phyloP scores from a whole-genome alignment of 2,888 invertebrate species.

The Lithophane leautieri region DNA sequence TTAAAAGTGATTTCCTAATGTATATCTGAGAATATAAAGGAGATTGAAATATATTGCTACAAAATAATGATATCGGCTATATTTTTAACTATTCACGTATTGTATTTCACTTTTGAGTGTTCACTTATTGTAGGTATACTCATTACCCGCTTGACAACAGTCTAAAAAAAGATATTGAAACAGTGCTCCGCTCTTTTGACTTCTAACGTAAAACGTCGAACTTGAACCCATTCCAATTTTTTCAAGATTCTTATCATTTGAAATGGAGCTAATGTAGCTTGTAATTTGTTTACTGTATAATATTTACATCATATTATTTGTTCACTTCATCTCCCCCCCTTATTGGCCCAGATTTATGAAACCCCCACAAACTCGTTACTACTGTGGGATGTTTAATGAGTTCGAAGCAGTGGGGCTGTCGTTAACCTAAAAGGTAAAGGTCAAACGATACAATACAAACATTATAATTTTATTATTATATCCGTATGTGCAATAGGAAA shows the following conservation, averaged over 20 bases:
- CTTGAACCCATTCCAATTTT: conserved; percentile 41
- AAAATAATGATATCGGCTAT: not conserved
- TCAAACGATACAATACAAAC: conserved; percentile 9
- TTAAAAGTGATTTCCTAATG: not conserved
- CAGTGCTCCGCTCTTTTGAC: conserved; percentile 7
- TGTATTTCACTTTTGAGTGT: not conserved
- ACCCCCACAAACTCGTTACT: conserved; percentile 34
- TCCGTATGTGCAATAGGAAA: not conserved
- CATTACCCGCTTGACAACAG: not conserved
- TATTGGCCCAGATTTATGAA: conserved; percentile 42
- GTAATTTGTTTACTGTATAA: conserved; percentile 35
- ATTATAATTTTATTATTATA: conserved; percentile 14
- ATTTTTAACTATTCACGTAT: not conserved
- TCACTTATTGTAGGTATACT: not conserved
- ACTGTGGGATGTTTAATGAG: conserved; percentile 48
- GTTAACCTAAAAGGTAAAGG: conserved; percentile 36
- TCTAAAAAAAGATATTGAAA: conserved; percentile 9
- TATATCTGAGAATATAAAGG: not conserved
- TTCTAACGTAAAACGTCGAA: conserved; percentile 16
- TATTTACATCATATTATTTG: conserved; percentile 31
- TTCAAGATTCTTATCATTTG: conserved; percentile 2
- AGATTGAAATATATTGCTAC: not conserved
- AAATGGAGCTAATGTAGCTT: conserved; percentile 17
- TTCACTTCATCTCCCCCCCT: conserved; percentile 8
- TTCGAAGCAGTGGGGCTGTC: conserved; percentile 11